These are phyloP conservation scores for Burhinus oedicnemus DNA, from an alignment of 2,113 vertebrate genomes.

Conservation along the genomic window DNA sequence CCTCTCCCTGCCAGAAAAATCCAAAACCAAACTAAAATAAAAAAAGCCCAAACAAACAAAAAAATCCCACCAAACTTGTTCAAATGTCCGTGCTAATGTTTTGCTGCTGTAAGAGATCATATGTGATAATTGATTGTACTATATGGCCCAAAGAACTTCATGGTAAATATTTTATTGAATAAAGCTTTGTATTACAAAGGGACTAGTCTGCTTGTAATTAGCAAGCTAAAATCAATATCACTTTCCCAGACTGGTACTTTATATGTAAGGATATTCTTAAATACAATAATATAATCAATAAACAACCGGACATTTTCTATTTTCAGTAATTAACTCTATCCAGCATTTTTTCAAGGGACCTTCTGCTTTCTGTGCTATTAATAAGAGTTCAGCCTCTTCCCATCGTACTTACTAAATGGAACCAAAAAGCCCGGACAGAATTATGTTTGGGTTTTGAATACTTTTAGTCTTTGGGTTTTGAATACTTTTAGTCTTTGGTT, in stretches of 20 bases:
- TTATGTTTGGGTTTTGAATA: not conserved
- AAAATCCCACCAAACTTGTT: not conserved
- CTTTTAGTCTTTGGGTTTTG: not conserved
- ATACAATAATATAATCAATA: slow-evolving; percentile 59
- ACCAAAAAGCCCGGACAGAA: not conserved
- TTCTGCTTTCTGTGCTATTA: not conserved
- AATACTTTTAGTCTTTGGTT: not conserved
- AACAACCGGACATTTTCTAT: slow-evolving; percentile 43
- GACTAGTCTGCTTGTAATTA: slow-evolving; percentile 38
- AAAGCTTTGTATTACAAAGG: slow-evolving; percentile 39
- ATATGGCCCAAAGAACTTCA: not conserved
- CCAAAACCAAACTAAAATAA: not conserved
- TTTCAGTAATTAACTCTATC: slow-evolving; percentile 58
- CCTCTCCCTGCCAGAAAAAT: too few relatives aligned
- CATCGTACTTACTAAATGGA: not conserved
- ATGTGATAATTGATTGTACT: not conserved
- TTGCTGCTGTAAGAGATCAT: not conserved
- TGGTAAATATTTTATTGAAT: slow-evolving; percentile 51
- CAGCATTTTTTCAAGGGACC: not conserved
- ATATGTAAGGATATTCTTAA: slow-evolving; percentile 47
- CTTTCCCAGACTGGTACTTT: slow-evolving; percentile 46
- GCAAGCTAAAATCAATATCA: slow-evolving; percentile 63
- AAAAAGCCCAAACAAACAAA: not conserved
- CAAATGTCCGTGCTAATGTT: not conserved
- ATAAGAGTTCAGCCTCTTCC: not conserved